Base-by-base conservation (phyloP, 2,888 invertebrate species). In the Gari tellinella region DNA sequence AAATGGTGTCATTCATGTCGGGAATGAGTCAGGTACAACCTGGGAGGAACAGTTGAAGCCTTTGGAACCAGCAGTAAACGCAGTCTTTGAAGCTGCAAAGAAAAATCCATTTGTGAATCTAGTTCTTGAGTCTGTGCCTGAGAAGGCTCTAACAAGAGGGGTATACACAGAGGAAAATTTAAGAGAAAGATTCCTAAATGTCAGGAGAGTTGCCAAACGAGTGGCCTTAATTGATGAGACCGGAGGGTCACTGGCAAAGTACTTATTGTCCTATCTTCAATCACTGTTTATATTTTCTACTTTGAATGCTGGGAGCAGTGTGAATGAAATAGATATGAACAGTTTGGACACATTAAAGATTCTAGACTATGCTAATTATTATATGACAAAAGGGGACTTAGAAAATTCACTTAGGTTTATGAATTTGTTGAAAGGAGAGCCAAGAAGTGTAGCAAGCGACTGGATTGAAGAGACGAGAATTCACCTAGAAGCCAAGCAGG, bases 101-200 rank as follows among this genome's bases (percentile, higher is more conserved):
- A 86, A 91, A 49, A 97, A 98, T 92, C 95, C 95, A 68, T 94
- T 98, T 82, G 97, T 99, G 0, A 93, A 94, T 46, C 94, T 95
- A 0, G 95, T 98, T 2, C 90, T 98, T 43, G 93, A 94, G 65
- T 95, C 95, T 57, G 95, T 99, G 82, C 96, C 98, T 0, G 91
- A 93, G 23, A 95, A 95, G 80, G 96, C 96, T 0, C 93, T 95
- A 15, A 94, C 94, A 25, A 94, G 96, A 57, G 99, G 99, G 7
- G 96, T 99, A 19, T 96, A 95, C 90, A 96, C 97, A 0, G 97
- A 98, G 92, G 95, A 96, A 86, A 95, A 96, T 7, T 93, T 99
- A 37, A 94, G 96, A 67, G 96, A 97, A 81, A 94, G 96, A 78
- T 99, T 99, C 91, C 92, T 84, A 1, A 90, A 92, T 82, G 93